Percentiles rank a stretch among this genome's conserved stretches.
Conservation (phyloP, 2,888 invertebrate species). For the Elgonia sp. region DNA sequence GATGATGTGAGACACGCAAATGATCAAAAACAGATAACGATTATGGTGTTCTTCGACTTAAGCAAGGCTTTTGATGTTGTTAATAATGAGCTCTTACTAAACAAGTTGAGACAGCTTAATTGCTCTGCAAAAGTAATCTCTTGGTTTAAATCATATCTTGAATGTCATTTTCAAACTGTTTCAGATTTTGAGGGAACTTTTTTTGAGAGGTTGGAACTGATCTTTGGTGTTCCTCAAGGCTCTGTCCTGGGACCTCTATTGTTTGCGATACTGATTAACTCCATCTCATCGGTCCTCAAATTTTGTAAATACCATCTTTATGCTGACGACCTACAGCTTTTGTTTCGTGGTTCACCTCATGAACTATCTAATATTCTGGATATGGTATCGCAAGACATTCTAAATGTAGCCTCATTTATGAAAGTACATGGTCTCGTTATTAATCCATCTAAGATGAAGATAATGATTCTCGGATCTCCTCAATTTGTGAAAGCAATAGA, state of each 20-base stretch:
- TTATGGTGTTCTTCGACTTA: not conserved
- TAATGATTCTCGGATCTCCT: not conserved
- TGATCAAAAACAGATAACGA: not conserved
- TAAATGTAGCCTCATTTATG: not conserved
- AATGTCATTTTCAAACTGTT: not conserved
- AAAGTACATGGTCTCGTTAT: not conserved
- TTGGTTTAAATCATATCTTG: not conserved
- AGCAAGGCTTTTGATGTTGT: constrained; percentile 1
- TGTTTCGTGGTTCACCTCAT: not conserved
- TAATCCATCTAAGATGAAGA: not conserved
- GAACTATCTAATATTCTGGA: not conserved
- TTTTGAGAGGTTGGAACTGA: not conserved
- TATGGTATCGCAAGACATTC: not conserved
- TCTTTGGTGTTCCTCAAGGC: not conserved
- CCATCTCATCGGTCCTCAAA: not conserved
- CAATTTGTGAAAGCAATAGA: not conserved
- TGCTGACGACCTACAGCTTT: not conserved
- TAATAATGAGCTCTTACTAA: not conserved
- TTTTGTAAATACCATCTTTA: not conserved
- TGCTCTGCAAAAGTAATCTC: not conserved
- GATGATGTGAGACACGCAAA: not conserved
- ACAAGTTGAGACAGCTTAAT: not conserved
- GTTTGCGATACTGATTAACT: not conserved
- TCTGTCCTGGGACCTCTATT: not conserved
- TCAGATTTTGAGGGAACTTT: not conserved